Evolutionary conservation across 2,113 vertebrate species (phyloP).

Genomic region (Numenius arquata): DNA sequence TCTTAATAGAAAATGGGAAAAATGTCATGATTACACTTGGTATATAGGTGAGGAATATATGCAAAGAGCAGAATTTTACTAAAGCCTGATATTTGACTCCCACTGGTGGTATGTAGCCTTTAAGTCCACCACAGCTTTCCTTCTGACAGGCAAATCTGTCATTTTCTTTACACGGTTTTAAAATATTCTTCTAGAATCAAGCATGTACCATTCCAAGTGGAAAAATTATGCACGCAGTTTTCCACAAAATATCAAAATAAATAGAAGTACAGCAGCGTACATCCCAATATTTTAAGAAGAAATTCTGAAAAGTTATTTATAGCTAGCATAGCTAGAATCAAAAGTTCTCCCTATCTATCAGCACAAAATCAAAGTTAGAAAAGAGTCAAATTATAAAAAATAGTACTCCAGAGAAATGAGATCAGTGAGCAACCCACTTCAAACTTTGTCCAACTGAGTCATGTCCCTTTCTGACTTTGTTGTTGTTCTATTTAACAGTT

Average conservation of each 20-base stretch:
- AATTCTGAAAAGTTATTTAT: background rate
- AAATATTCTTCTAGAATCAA: background rate
- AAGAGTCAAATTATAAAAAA: background rate
- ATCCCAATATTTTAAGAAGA: background rate
- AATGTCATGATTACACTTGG: background rate
- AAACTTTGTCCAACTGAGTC: background rate
- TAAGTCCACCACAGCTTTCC: background rate
- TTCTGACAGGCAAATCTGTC: background rate
- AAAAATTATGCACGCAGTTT: background rate
- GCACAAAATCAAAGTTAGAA: background rate
- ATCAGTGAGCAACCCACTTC: background rate
- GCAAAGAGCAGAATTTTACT: background rate
- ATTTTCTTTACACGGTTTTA: background rate
- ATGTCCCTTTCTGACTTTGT: background rate
- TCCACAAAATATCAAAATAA: background rate
- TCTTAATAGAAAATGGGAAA: background rate
- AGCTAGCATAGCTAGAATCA: background rate
- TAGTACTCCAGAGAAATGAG: background rate
- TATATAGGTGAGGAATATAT: background rate
- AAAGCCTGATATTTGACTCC: background rate
- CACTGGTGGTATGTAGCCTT: background rate
- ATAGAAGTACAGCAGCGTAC: accelerated
- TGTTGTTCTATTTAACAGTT: background rate
- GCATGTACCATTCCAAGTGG: background rate
- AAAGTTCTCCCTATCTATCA: background rate